Evolutionary conservation across 2,797 vertebrate species (phyloP), one percentile per base, ranked within the genome.

Genomic region (Hoplostethus mediterraneus): DNA sequence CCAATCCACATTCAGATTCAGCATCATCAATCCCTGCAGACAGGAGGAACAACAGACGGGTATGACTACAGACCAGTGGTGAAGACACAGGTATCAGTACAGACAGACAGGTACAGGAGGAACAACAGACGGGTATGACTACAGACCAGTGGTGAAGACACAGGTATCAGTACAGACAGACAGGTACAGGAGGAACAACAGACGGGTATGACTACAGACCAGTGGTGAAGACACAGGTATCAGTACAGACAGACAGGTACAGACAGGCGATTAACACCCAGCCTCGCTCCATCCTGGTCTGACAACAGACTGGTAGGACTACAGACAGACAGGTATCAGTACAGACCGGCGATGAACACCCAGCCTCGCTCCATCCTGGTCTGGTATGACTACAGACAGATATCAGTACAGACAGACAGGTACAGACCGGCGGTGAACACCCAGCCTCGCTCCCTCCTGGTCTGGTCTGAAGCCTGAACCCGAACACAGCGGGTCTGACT

Each of bases 1-100:
- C 98, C 92, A 99, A 87, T n/a, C 96, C 97, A 0, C 98, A 98
- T 77, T 99, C 97, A 0, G 98, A 99, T 75, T 97, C 97, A 0
- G 93, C 90, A 0, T 98, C 95, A 0, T 98, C 97, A 30, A 98
- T 93, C 17, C 96, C 97, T 99, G 89, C 21, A 67, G 38, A 33
- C 21, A 0, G 0, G n/a, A 0, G 33, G 40, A 61, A 38, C 36
- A 6, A 52, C 5, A 57, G 17, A 64, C 28, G 25, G 65, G 40
- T 28, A 6, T 33, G 4, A 44, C 40, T 13, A 8, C 30, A 6
- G 13, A 21, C 21, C 21, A 1, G 21, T 21, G 21, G 21, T 21
- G 21, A 21, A 21, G 21, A 21, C 21, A 21, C 21, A 21, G 21
- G 21, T 21, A 21, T 21, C 21, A 21, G 21, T 21, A 40, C 28